Evolutionary conservation across 2,797 vertebrate species (phyloP), one percentile per base, ranked within the genome.

Genomic region (Salmo trutta): DNA sequence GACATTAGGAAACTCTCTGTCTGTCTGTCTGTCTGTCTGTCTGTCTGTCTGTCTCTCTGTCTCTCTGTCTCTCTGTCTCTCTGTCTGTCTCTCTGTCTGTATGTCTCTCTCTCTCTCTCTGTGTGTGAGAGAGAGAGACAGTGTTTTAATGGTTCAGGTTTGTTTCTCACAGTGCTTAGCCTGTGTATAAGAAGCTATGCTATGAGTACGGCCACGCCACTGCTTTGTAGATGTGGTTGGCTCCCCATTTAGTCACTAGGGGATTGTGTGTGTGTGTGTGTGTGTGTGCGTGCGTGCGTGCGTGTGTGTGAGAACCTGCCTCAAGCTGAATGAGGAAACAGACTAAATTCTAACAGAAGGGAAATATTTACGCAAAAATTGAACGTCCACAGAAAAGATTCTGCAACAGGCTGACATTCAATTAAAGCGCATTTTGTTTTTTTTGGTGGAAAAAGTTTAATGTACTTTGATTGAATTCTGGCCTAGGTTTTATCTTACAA

Each of bases 401-500:
- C 84, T 83, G 83, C 88, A 91, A 92, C 56, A 10, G n/a, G n/a
- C 56, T 59, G 56, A 62, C 19, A 62, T 62, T 62, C 56, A 62
- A 21, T 62, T 7, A 21, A 62, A 62, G 56, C 8, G 1, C 56
- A 62, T 62, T 62, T n/a, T 3, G 1, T 7, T 62, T 62, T 21
- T 10, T 62, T n/a, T 0, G n/a, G 19, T 62, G 56, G 6, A 56
- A 56, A 17, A 56, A 8, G 19, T 62, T 62, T 19, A 3, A 62
- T 62, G 19, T n/a, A 62, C 56, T 62, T 62, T 21, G 19, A 62
- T 21, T 62, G 56, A 62, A 21, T 62, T 4, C 4, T 21, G 6
- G 6, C 19, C 56, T 92, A 83, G 80, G 86, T 82, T 89, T 89
- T 92, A 90, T 93, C 86, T 91, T 91, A 93, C 92, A 94, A 93